These are phyloP conservation scores for Gambusia yucatana DNA, from an alignment of 2,797 vertebrate species.

Conservation along the genomic window DNA sequence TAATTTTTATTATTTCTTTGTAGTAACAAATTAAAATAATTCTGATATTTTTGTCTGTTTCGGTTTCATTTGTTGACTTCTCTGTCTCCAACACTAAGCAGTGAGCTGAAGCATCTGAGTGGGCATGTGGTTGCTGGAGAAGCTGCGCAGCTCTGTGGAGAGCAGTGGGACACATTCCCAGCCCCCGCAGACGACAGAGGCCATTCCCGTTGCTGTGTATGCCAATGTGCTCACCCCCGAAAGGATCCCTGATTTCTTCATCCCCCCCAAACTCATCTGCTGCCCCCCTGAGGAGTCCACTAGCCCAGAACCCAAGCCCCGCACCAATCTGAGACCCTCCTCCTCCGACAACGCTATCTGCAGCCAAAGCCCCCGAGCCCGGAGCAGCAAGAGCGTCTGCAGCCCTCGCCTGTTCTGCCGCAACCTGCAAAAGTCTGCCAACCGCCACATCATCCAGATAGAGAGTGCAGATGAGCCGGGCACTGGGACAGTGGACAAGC, in stretches of 20 bases:
- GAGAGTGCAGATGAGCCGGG: conserved; percentile 91
- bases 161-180: conserved; percentile 64
- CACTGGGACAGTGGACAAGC: conserved; percentile 13
- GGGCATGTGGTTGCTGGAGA: conserved; percentile 79
- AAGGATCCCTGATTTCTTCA: conserved; percentile 97
- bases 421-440: conserved; percentile 85
- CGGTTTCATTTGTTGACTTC: not conserved
- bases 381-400: conserved; percentile 81
- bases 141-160: conserved; percentile 74
- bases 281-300: conserved; percentile 83
- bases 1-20: not conserved
- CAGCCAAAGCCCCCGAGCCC: conserved; percentile 81
- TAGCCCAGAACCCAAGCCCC: conserved; percentile 70
- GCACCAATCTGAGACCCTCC: conserved; percentile 78
- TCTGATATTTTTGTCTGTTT: not conserved
- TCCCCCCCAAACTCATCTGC: conserved; percentile 91
- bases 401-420: conserved; percentile 88
- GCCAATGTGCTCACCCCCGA: conserved; percentile 96
- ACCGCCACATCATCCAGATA: conserved; percentile 95
- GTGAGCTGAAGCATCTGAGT: conserved; percentile 50
- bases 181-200: conserved; percentile 60
- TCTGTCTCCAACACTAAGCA: conserved; percentile 29
- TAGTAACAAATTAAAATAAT: not conserved
- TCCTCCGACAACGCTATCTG: conserved; percentile 88
- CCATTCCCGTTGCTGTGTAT: conserved; percentile 84